Evolutionary conservation across 2,113 vertebrate genomes (phyloP).

Genomic region (Forbesichthys papilliferus): DNA sequence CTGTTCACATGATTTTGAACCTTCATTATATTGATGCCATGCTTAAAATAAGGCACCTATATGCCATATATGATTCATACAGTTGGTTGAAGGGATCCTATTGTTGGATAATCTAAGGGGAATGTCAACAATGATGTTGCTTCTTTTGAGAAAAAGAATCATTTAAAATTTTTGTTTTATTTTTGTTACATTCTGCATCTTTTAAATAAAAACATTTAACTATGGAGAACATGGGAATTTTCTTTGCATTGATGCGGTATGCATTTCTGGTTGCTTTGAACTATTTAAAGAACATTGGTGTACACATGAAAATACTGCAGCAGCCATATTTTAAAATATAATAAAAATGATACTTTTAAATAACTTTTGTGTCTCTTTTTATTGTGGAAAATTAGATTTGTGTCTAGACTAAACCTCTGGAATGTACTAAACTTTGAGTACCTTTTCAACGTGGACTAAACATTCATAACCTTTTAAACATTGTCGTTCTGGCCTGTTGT

Average conservation of each 20-base stretch:
- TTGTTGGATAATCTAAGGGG: slow-evolving; percentile 61
- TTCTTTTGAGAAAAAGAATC: slow-evolving; percentile 45
- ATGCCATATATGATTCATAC: slow-evolving; percentile 38
- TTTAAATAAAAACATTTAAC: slow-evolving; percentile 25
- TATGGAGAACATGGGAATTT: slow-evolving; percentile 26
- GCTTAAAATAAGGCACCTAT: background rate
- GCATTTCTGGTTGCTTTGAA: slow-evolving; percentile 55
- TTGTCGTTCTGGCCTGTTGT: too few relatives aligned
- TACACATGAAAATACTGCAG: slow-evolving; percentile 43
- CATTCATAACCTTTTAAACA: too few relatives aligned
- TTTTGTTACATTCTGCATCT: slow-evolving; percentile 37
- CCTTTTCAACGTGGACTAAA: too few relatives aligned
- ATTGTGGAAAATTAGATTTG: background rate
- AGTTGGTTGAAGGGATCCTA: slow-evolving; percentile 80
- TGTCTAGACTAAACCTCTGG: too few relatives aligned
- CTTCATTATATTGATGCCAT: background rate
- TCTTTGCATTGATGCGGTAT: slow-evolving; percentile 53
- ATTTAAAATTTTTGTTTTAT: slow-evolving; percentile 18
- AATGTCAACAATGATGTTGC: slow-evolving; percentile 71
- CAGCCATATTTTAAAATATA: slow-evolving; percentile 41
- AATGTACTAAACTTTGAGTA: too few relatives aligned
- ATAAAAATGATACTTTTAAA: slow-evolving; percentile 52
- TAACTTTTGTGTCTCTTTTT: background rate
- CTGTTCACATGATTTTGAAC: background rate
- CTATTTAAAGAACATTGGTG: slow-evolving; percentile 50